Percentiles rank a stretch among this genome's conserved stretches.
Evolutionary conservation across 1,140 invertebrate species (phyloP).

Genomic region (Trichomalopsis sarcophagae): DNA sequence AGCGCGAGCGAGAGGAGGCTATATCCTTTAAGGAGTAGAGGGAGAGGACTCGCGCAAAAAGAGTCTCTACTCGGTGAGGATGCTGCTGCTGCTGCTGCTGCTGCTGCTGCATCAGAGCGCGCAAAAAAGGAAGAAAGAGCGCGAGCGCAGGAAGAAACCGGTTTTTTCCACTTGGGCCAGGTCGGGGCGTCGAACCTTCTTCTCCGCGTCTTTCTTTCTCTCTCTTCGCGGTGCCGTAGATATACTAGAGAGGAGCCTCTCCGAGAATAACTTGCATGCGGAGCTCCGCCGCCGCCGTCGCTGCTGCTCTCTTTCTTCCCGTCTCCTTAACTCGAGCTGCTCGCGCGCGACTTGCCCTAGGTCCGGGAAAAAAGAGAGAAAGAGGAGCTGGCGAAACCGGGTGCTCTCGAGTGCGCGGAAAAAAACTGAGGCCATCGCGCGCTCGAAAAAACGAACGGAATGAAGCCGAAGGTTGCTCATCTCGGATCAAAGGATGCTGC

Average conservation of each 20-base stretch:
- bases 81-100: slow-evolving; percentile 8
- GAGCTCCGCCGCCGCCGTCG: slow-evolving; percentile 49
- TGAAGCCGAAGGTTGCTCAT: slow-evolving; percentile 15
- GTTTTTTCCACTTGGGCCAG: slow-evolving; percentile 76
- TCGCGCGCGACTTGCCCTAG: slow-evolving; percentile 67
- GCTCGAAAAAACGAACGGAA: slow-evolving; percentile 41
- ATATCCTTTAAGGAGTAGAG: slow-evolving; percentile 35
- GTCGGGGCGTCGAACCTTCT: slow-evolving; percentile 75
- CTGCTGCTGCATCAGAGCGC: neutral
- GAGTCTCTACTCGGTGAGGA: slow-evolving; percentile 24
- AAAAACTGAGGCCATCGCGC: slow-evolving; percentile 54
- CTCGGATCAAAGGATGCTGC: slow-evolving; percentile 45
- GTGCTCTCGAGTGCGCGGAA: slow-evolving; percentile 47
- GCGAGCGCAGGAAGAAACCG: slow-evolving; percentile 73
- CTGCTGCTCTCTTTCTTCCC: slow-evolving; percentile 54
- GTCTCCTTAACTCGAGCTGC: slow-evolving; percentile 55
- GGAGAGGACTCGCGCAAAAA: slow-evolving; percentile 41
- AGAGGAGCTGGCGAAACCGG: slow-evolving; percentile 58
- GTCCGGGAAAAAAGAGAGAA: slow-evolving; percentile 68
- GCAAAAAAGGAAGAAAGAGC: slow-evolving; percentile 61
- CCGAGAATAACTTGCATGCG: slow-evolving; percentile 75
- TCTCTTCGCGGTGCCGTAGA: slow-evolving; percentile 13
- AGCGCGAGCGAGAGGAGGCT: slow-evolving; percentile 50
- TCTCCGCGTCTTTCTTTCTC: slow-evolving; percentile 10
- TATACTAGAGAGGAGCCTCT: slow-evolving; percentile 67